phyloP scores from a whole-genome alignment of 2,797 vertebrate species.

The Rachycentron canadum region DNA sequence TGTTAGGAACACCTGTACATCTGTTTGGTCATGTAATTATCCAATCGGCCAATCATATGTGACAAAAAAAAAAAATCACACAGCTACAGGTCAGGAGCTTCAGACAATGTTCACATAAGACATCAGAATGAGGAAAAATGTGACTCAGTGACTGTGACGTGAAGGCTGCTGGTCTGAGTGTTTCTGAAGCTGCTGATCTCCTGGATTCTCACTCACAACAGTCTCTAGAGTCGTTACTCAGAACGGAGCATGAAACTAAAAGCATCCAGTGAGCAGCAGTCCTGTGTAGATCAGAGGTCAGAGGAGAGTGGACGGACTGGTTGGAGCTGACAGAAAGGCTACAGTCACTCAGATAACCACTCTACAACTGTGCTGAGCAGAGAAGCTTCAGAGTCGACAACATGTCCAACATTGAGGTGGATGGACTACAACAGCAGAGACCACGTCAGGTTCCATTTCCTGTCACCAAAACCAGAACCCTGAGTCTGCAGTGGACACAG shows the following conservation, averaged over 20 bases:
- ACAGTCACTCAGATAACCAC: background rate
- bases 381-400: too few relatives aligned
- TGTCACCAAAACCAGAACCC: too few relatives aligned
- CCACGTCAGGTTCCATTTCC: background rate
- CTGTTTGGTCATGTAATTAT: background rate
- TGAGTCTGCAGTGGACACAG: too few relatives aligned
- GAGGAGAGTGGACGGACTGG: background rate
- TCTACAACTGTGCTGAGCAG: background rate
- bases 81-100: background rate
- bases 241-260: background rate
- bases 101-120: background rate
- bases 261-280: background rate
- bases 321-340: background rate
- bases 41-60: background rate
- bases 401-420: background rate
- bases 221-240: background rate
- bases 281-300: background rate
- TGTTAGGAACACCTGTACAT: background rate
- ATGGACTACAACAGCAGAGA: background rate
- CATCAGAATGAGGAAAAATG: background rate
- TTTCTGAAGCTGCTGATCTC: background rate
- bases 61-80: background rate
- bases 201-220: background rate
- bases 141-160: background rate
- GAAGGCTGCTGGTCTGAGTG: background rate